Evolutionary conservation across 2,888 invertebrate species (phyloP).

Genomic region (Glaucopsyche alexis): DNA sequence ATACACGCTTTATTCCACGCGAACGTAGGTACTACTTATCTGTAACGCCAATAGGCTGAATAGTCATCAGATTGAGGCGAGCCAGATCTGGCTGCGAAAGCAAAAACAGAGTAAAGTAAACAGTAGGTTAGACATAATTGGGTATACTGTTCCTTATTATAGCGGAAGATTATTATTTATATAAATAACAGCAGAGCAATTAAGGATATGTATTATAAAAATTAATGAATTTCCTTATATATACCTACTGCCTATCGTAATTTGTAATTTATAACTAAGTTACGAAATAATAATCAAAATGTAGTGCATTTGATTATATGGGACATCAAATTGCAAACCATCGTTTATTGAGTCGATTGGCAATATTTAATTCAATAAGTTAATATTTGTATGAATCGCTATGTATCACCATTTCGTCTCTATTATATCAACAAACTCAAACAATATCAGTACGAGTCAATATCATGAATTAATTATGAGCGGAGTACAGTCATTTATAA

Average conservation of each 20-base stretch:
- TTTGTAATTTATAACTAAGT: not conserved
- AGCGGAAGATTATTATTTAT: not conserved
- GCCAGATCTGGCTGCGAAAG: too few species aligned
- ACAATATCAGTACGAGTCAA: conserved; percentile 30
- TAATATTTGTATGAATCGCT: conserved; percentile 25
- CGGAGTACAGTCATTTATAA: conserved; percentile 38
- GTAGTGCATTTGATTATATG: conserved; percentile 5
- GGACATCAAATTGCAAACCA: not conserved
- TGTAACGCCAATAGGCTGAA: too few species aligned
- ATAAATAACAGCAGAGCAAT: not conserved
- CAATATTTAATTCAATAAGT: conserved; percentile 19
- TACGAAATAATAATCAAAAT: not conserved
- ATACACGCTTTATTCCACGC: too few species aligned
- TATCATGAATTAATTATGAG: conserved; percentile 39
- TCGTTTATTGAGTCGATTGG: not conserved
- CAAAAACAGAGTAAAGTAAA: too few species aligned
- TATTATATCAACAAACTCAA: conserved; percentile 24
- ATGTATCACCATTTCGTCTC: conserved; percentile 15
- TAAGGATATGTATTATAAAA: not conserved
- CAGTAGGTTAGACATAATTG: not conserved
- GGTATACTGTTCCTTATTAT: not conserved
- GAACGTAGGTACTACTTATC: too few species aligned
- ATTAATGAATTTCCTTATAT: not conserved
- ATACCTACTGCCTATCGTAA: too few species aligned
- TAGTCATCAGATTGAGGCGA: too few species aligned